Evolutionary conservation across 2,888 invertebrate species (phyloP).

Genomic region (Drosophila nigricruria): DNA sequence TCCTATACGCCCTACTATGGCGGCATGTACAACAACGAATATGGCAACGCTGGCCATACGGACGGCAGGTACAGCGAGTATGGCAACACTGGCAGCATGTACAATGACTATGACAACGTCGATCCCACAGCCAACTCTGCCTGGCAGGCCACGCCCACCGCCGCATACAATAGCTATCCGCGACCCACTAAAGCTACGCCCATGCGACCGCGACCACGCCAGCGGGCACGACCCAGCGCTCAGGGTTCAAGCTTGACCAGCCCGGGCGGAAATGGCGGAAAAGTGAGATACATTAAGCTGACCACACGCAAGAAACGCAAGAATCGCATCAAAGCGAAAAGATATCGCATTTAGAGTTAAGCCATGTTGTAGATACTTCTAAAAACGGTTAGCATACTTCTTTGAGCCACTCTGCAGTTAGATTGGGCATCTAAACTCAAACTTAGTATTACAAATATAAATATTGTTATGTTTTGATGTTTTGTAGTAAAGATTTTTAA

Average conservation of each 20-base stretch:
- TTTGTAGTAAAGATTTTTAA: constrained; percentile 13
- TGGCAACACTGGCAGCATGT: constrained; percentile 12
- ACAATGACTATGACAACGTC: constrained; percentile 1
- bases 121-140: not conserved
- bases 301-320: constrained; percentile 76
- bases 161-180: not conserved
- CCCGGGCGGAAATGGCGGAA: constrained; percentile 18
- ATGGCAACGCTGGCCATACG: constrained; percentile 26
- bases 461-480: constrained; percentile 5
- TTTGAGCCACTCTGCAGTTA: constrained; percentile 13
- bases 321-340: constrained; percentile 76
- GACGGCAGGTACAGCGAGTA: constrained; percentile 44
- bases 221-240: constrained; percentile 25
- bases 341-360: constrained; percentile 61
- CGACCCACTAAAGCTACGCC: constrained; percentile 37
- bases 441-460: constrained; percentile 12
- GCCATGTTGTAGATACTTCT: not conserved
- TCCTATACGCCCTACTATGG: constrained; percentile 30
- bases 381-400: constrained; percentile 5
- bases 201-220: constrained; percentile 25
- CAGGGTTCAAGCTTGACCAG: not conserved
- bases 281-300: constrained; percentile 61
- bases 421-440: constrained; percentile 13
- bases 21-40: constrained; percentile 56
- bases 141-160: constrained; percentile 31